These are phyloP conservation scores for Callinectes sapidus DNA, from an alignment of 2,888 invertebrate species.

Conservation along the genomic window DNA sequence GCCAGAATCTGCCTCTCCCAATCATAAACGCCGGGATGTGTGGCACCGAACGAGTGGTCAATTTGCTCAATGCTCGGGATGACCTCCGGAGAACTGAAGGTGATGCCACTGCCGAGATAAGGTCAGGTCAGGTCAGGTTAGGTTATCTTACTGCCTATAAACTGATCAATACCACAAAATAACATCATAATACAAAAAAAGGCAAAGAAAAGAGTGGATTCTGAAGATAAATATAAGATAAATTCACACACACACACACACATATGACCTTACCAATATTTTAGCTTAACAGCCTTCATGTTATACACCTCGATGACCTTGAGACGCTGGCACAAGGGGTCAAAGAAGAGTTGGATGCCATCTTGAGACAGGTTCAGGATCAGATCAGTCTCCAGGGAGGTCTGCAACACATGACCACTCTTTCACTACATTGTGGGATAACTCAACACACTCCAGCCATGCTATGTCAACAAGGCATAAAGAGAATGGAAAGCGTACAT, in stretches of 20 bases:
- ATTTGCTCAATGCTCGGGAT: slow-evolving; percentile 98
- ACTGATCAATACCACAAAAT: no score
- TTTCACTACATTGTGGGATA: no score
- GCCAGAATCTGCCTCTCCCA: slow-evolving; percentile 95
- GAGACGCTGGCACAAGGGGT: slow-evolving; percentile 93
- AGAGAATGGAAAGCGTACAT: no score
- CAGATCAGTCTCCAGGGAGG: slow-evolving; percentile 95
- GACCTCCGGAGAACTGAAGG: slow-evolving; percentile 94
- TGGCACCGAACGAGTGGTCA: slow-evolving; percentile 98
- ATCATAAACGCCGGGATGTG: slow-evolving; percentile 98
- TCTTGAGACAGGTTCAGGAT: slow-evolving; percentile 97
- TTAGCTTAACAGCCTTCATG: slow-evolving; percentile 96
- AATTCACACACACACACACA: neutral
- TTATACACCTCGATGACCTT: slow-evolving; percentile 97
- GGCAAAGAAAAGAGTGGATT: no score
- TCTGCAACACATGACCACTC: slow-evolving; percentile 82
- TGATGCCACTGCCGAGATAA: slow-evolving; percentile 81
- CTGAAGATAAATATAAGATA: no score
- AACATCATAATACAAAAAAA: no score
- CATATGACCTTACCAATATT: slow-evolving; percentile 87
- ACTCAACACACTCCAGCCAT: no score
- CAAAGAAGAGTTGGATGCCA: slow-evolving; percentile 97
- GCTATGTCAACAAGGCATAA: no score
- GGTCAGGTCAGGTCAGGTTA: neutral
- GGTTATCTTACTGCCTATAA: no score